Percentiles rank a stretch among this genome's conserved stretches.
These are phyloP conservation scores for Pseudoatta argentina DNA, from an alignment of 1,140 invertebrate genomes.

Conservation along the genomic window DNA sequence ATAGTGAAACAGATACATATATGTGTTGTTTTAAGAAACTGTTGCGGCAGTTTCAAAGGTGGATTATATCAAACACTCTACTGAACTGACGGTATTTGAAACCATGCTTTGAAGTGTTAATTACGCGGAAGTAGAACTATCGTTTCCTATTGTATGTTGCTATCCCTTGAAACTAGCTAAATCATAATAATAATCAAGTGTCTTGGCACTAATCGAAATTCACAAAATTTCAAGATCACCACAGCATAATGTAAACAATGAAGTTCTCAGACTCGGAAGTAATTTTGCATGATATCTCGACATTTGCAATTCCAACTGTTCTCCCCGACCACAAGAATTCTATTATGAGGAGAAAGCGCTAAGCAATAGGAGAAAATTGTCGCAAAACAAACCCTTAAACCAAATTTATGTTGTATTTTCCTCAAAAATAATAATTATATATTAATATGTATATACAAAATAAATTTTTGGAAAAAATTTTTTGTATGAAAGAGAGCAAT, in stretches of 20 bases:
- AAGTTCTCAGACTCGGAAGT: conserved; percentile 26
- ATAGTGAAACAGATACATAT: neutral
- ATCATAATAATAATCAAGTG: conserved; percentile 33
- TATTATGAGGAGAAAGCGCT: conserved; percentile 55
- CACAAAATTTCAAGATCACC: conserved; percentile 21
- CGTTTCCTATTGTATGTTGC: conserved; percentile 54
- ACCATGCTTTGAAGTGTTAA: conserved; percentile 55
- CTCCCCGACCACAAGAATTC: conserved; percentile 32
- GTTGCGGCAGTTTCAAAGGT: neutral
- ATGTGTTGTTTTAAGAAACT: conserved; percentile 46
- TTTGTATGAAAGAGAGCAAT: neutral
- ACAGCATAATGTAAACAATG: neutral
- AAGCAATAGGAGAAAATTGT: conserved; percentile 68
- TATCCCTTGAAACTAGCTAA: conserved; percentile 24
- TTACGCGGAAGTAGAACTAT: conserved; percentile 56
- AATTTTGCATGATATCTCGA: conserved; percentile 51
- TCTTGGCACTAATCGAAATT: neutral
- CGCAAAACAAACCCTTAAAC: conserved; percentile 3
- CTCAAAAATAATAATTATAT: neutral
- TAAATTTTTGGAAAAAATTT: neutral
- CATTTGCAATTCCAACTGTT: conserved; percentile 37
- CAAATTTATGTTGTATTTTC: conserved; percentile 52
- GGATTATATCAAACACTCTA: conserved; percentile 40
- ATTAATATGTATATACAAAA: neutral
- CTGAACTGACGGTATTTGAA: conserved; percentile 1